Percentiles rank a stretch among this genome's conserved stretches.
phyloP scores from a whole-genome alignment of 2,888 invertebrate species.

The Melinopterus prodromus region DNA sequence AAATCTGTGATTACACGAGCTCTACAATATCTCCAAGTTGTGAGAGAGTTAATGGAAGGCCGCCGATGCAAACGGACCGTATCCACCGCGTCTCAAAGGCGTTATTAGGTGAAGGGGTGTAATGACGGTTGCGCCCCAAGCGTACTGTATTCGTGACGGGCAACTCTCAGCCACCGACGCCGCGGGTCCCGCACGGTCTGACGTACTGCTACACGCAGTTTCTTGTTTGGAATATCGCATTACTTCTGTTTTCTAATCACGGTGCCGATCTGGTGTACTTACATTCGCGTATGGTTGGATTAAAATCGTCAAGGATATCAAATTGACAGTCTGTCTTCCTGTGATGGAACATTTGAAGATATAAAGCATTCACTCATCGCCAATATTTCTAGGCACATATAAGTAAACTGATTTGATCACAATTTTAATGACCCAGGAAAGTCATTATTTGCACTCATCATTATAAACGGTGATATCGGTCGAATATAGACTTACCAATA shows the following conservation, averaged over 20 bases:
- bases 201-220: not conserved
- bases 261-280: no score
- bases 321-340: no score
- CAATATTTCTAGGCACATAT: no score
- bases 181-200: not conserved
- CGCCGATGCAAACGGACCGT: not conserved
- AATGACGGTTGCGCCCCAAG: slow-evolving; percentile 45
- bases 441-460: no score
- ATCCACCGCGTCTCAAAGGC: slow-evolving; percentile 38
- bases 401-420: no score
- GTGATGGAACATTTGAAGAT: no score
- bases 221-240: not conserved
- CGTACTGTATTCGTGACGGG: slow-evolving; percentile 43
- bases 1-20: slow-evolving; percentile 18
- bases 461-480: no score
- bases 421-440: no score
- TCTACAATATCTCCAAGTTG: not conserved
- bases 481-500: no score
- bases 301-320: no score
- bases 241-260: not conserved
- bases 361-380: no score
- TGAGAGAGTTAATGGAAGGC: not conserved
- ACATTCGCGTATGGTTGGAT: no score
- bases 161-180: not conserved
- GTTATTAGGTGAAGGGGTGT: slow-evolving; percentile 46